Conservation (phyloP, 2,113 vertebrate genomes). For the Lagopus leucura region DNA sequence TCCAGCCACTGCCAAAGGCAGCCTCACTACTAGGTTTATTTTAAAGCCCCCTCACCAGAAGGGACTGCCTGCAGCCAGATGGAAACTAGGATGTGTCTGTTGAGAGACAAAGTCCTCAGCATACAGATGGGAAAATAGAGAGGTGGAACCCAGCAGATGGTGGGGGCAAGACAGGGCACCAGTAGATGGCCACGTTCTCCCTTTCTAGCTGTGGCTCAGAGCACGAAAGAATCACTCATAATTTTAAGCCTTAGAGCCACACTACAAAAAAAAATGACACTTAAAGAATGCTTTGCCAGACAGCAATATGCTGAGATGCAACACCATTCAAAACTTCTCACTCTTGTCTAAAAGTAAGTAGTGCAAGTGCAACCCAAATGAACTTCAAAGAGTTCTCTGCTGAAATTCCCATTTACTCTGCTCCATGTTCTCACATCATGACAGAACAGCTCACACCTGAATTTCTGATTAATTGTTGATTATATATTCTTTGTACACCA, state of each 20-base stretch:
- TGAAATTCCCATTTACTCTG: background rate
- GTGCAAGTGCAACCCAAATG: background rate
- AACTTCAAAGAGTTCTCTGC: background rate
- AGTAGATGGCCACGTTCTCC: background rate
- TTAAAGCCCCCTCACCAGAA: conserved; percentile 6
- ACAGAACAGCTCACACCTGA: background rate
- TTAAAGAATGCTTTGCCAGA: background rate
- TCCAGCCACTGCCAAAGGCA: background rate
- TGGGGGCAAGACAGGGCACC: background rate
- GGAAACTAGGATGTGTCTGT: conserved; percentile 19
- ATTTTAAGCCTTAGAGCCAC: background rate
- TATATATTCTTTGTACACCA: background rate
- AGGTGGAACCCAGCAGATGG: conserved; percentile 41
- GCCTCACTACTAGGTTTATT: background rate
- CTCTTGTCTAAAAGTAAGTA: background rate
- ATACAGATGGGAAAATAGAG: conserved; percentile 40
- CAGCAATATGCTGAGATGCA: background rate
- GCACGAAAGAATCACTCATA: background rate
- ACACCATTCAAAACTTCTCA: background rate
- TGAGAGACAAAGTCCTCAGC: background rate
- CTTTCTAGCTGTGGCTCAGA: background rate
- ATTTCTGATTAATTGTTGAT: background rate
- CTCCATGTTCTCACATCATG: background rate
- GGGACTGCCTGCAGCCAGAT: conserved; percentile 3
- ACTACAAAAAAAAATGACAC: background rate